Base-by-base conservation (phyloP, 2,797 vertebrate genomes). In the Falco berigora region DNA sequence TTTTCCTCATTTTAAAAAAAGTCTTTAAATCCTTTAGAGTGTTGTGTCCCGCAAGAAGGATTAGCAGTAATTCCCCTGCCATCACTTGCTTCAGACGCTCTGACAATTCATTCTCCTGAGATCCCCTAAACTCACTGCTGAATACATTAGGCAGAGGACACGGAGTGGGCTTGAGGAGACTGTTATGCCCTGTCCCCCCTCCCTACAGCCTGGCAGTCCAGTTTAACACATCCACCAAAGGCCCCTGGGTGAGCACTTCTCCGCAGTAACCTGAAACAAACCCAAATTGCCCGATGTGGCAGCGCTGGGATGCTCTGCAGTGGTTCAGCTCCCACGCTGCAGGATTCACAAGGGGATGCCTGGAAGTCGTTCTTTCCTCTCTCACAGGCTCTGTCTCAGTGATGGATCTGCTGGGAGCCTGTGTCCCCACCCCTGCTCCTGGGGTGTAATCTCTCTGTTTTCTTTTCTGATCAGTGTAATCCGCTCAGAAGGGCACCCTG, bases 61-160 rank as follows among this genome's bases (percentile, higher is more conserved):
- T 98, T 97, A 96, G 85, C 46, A 66, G 63, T 96, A 97, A 98
- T 97, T 97, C 96, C 94, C 90, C 68, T 85, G 75, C 92, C 91
- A 92, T 92, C 47, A 9, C 87, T 90, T 21, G 36, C 91, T 94
- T 90, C 78, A 3, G 7, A 56, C 9, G 32, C 91, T 66, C 74
- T 96, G 96, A 97, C 92, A 95, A 94, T 46, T 95, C 90, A 72
- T 93, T 86, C 79, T 96, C 81, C 77, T 4, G 21, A 95, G 94
- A 97, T 96, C 88, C 93, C 62, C 55, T 72, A 58, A 93, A 86
- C 86, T 92, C 32, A 4, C 62, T 6, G 61, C 85, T 90, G 96
- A 91, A 97, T 97, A 88, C 69, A 95, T 97, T 96, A 97, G 59
- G 38, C 58, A 77, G 87, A 90, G 92, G 94, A 97, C 62, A 68